Conservation (phyloP, 1,140 invertebrate species). For the Lasioglossum albipes region DNA sequence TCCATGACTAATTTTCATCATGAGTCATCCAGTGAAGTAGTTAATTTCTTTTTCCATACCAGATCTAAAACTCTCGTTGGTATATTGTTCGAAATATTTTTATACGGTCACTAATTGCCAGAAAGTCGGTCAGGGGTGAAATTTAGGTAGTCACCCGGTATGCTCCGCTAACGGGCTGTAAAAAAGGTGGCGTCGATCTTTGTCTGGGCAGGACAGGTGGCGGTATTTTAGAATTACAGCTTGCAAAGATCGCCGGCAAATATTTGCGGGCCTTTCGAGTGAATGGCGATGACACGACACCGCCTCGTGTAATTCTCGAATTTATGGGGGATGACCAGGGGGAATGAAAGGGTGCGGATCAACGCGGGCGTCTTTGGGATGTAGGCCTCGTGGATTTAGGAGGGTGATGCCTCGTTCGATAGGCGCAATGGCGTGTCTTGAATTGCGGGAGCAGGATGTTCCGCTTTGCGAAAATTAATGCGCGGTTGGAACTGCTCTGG, state of each 20-base stretch:
- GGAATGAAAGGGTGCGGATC: constrained; percentile 26
- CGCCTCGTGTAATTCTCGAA: constrained; percentile 60
- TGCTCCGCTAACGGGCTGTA: background rate
- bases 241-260: constrained; percentile 56
- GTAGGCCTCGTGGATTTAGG: constrained; percentile 7
- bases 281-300: constrained; percentile 11
- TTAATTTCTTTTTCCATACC: no score
- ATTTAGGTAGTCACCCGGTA: constrained; percentile 50
- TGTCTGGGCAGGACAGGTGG: background rate
- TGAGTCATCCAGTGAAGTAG: no score
- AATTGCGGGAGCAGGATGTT: no score
- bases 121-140: background rate
- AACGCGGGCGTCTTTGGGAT: constrained; percentile 10
- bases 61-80: no score
- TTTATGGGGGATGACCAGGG: constrained; percentile 62
- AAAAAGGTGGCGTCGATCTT: no score
- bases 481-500: no score
- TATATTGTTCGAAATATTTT: no score
- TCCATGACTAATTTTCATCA: no score
- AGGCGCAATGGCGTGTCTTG: background rate
- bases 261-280: constrained; percentile 56
- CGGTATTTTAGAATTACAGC: constrained; percentile 55
- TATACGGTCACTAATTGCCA: no score
- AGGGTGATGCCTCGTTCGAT: background rate
- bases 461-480: no score